Conservation (phyloP, 2,113 vertebrate species). For the Protobothrops mucrosquamatus region DNA sequence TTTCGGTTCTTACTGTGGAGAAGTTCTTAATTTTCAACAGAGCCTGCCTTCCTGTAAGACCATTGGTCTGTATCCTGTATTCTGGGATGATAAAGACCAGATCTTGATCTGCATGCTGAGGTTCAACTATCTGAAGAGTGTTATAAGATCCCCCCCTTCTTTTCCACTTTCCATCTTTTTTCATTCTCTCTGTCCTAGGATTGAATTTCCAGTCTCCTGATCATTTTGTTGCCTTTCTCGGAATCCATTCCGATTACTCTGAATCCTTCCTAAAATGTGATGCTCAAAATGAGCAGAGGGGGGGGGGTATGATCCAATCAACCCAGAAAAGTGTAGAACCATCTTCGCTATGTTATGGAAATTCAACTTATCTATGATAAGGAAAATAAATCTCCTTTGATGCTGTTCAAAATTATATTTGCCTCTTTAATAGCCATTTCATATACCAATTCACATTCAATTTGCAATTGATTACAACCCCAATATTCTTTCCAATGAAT, state of each 20-base stretch:
- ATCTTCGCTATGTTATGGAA: background rate
- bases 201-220: background rate
- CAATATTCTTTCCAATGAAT: background rate
- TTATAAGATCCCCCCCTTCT: background rate
- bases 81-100: background rate
- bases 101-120: background rate
- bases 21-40: background rate
- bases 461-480: background rate
- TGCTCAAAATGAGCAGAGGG: background rate
- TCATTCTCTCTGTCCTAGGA: background rate
- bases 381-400: background rate
- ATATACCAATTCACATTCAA: background rate
- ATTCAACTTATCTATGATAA: background rate
- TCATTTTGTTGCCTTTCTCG: background rate
- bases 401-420: background rate
- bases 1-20: background rate
- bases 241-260: background rate
- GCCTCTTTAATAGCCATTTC: background rate
- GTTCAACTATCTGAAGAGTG: background rate
- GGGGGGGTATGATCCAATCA: background rate
- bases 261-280: background rate
- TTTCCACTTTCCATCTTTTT: background rate
- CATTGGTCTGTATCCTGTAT: background rate
- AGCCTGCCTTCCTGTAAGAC: background rate
- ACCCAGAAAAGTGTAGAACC: background rate